Conservation (phyloP, 2,113 vertebrate genomes). For the Rhynchomys soricoides region DNA sequence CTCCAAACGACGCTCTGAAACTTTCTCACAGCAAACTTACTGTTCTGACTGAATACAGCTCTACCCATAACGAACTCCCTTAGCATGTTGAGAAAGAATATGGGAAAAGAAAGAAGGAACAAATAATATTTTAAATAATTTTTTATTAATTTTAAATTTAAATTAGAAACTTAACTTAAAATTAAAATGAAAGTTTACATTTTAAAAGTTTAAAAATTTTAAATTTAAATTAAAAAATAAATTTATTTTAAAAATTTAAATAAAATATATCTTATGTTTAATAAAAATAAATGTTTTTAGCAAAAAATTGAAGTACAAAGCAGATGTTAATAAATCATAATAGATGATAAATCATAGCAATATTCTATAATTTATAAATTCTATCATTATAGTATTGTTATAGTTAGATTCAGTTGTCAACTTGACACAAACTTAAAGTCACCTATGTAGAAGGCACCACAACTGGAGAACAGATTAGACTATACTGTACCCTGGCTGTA, state of each 20-base stretch:
- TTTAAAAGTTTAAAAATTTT: no score
- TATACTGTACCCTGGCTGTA: background rate
- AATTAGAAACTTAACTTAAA: no score
- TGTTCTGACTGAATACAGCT: background rate
- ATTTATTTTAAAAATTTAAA: no score
- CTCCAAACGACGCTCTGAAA: background rate
- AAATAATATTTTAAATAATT: background rate
- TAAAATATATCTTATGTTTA: background rate
- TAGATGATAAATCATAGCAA: background rate
- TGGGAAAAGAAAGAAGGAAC: background rate
- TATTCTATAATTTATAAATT: conserved; percentile 5
- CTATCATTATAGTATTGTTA: background rate
- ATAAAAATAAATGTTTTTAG: conserved; percentile 51
- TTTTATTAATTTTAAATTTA: no score
- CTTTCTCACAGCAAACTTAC: background rate
- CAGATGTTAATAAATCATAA: conserved; percentile 10
- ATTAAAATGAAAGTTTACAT: no score
- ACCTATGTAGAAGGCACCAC: background rate
- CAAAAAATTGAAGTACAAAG: conserved; percentile 34
- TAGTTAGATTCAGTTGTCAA: background rate
- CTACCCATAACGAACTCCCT: background rate
- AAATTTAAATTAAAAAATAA: no score
- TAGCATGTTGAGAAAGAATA: background rate
- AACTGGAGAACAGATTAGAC: background rate
- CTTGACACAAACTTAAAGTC: background rate